Evolutionary conservation across 2,888 invertebrate genomes (phyloP).

Genomic region (Oscheius myriophilus): DNA sequence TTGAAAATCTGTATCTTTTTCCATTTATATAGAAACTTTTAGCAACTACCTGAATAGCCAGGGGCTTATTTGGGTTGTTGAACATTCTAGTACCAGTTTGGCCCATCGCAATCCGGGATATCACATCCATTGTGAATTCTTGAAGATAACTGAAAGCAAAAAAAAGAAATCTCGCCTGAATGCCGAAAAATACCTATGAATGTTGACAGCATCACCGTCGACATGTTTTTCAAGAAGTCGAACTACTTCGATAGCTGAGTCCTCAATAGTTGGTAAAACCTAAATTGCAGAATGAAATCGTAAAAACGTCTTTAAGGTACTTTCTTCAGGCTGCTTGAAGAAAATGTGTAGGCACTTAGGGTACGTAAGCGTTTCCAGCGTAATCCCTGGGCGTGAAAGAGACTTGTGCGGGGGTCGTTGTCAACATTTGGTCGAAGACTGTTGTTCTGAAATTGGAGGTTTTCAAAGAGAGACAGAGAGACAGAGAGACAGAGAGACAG

Average conservation of each 20-base stretch:
- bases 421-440: constrained; percentile 56
- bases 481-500: too few species aligned
- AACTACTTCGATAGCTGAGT: constrained; percentile 39
- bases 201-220: constrained; percentile 40
- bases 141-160: constrained; percentile 34
- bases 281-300: too few species aligned
- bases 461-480: too few species aligned
- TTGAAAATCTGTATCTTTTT: constrained; percentile 41
- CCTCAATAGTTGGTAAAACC: constrained; percentile 42
- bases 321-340: constrained; percentile 63
- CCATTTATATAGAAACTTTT: background rate
- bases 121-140: constrained; percentile 54
- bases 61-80: constrained; percentile 15
- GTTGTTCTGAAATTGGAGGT: constrained; percentile 29
- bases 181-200: constrained; percentile 32
- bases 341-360: constrained; percentile 74
- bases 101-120: constrained; percentile 52
- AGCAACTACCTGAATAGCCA: background rate
- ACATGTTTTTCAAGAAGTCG: constrained; percentile 33
- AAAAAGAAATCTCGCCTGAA: too few species aligned
- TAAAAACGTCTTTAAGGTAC: too few species aligned
- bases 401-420: constrained; percentile 61
- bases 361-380: constrained; percentile 75
- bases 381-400: constrained; percentile 72
- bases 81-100: constrained; percentile 45